Conservation (phyloP, 2,797 vertebrate genomes). For the Mallotus villosus region DNA sequence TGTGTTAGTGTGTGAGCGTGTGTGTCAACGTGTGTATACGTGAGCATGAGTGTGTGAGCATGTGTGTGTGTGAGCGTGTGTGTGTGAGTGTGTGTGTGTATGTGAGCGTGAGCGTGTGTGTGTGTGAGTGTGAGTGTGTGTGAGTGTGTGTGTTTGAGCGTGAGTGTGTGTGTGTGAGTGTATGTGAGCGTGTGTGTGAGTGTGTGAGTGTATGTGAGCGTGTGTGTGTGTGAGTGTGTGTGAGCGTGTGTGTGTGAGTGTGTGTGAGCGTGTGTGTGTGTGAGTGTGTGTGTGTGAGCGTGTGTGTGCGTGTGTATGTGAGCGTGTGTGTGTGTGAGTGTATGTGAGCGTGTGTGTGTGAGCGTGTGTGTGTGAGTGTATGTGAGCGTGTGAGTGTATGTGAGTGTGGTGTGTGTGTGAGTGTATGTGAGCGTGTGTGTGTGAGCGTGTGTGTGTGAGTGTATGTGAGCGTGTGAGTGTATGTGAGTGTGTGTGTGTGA, state of each 20-base stretch:
- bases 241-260: neutral
- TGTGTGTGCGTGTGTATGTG: conserved; percentile 5
- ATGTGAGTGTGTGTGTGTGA: conserved; percentile 18
- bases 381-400: too few relatives aligned
- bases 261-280: conserved; percentile 16
- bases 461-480: conserved; percentile 4
- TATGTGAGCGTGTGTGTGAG: too few relatives aligned
- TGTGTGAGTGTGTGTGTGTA: conserved; percentile 17
- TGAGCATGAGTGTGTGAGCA: neutral
- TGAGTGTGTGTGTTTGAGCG: neutral
- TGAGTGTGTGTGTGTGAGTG: neutral
- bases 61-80: neutral
- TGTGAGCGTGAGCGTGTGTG: neutral
- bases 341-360: conserved; percentile 6
- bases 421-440: conserved; percentile 11
- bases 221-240: neutral
- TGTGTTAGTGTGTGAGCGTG: conserved; percentile 17
- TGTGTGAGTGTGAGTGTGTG: neutral
- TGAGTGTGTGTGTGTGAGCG: too few relatives aligned
- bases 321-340: neutral
- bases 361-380: conserved; percentile 21
- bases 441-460: neutral
- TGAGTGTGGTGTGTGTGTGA: too few relatives aligned
- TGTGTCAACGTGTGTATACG: conserved; percentile 2
- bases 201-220: too few relatives aligned